Evolutionary conservation across 2,888 invertebrate genomes (phyloP).

Genomic region (Chalcosyrphus nemorum): DNA sequence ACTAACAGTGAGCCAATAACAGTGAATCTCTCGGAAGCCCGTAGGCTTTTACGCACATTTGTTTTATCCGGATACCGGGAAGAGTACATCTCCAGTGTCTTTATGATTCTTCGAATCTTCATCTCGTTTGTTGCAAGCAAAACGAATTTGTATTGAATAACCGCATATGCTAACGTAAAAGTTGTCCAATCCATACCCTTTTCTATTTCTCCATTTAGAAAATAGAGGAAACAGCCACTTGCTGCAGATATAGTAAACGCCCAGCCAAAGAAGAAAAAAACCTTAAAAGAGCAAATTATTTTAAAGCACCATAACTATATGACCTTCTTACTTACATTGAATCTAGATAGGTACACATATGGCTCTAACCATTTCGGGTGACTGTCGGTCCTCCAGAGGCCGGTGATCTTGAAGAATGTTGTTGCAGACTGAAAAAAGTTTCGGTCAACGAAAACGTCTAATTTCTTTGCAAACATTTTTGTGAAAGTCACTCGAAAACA

Average conservation of each 20-base stretch:
- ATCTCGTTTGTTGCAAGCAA: slow-evolving; percentile 26
- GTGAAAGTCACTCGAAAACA: neutral
- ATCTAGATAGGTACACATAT: slow-evolving; percentile 12
- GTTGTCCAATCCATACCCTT: slow-evolving; percentile 41
- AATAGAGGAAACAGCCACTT: slow-evolving; percentile 36
- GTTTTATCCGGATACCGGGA: slow-evolving; percentile 26
- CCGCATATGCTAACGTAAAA: slow-evolving; percentile 25
- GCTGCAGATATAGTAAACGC: slow-evolving; percentile 33
- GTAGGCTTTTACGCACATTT: neutral
- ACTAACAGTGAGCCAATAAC: slow-evolving; percentile 29
- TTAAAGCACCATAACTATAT: neutral
- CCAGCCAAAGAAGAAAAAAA: slow-evolving; percentile 51
- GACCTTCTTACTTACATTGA: slow-evolving; percentile 9
- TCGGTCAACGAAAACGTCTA: neutral
- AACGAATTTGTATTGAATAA: slow-evolving; percentile 36
- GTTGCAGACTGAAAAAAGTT: slow-evolving; percentile 24
- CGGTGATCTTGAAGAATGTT: slow-evolving; percentile 34
- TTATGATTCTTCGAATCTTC: slow-evolving; percentile 25
- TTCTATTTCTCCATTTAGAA: slow-evolving; percentile 27
- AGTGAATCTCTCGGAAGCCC: slow-evolving; percentile 5
- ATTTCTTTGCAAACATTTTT: slow-evolving; percentile 17
- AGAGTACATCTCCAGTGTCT: slow-evolving; percentile 22
- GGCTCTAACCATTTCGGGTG: slow-evolving; percentile 15
- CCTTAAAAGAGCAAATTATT: neutral
- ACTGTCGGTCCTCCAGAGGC: slow-evolving; percentile 35